Base-by-base conservation (phyloP, 2,888 invertebrate species). In the Lepidochrysops patricia region DNA sequence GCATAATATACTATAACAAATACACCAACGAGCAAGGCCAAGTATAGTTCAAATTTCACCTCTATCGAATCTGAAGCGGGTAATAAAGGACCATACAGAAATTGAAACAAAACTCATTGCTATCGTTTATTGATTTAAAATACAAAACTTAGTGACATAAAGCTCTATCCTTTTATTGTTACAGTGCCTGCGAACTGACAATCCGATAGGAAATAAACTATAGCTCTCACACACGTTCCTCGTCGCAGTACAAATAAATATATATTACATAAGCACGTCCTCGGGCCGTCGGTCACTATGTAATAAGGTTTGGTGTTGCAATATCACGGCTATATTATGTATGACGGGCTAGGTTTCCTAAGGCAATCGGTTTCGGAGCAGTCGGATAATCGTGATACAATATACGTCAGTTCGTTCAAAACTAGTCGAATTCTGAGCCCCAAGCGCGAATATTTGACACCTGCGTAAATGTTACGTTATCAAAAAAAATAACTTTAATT, bases 51-150 rank as follows among this genome's bases (percentile, higher is more conserved):
- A n/a, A n/a, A n/a, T n/a, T n/a, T n/a, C n/a, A n/a, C n/a, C n/a
- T n/a, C n/a, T n/a, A n/a, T n/a, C n/a, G n/a, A 34, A 34, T n/a
- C 2, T 12, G 34, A 52, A 0, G 4, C 2, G 26, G 26, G 7
- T 7, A 26, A 29, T n/a, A 27, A 9, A 27, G 52, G 27, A 26
- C 29, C 50, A 56, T 57, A 52, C 56, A 58, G 61, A 61, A n/a
- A 76, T 69, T 68, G 72, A 67, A 70, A 62, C 58, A 63, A 50
- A 63, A 62, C 66, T 87, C 84, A 82, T 85, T 87, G 86, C 89
- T 89, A 89, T 89, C 85, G 86, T 89, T 89, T 89, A 89, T 88
- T 89, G 88, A 87, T 89, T 89, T 89, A 89, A 89, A 89, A 89
- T 89, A 89, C 89, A 89, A 89, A 89, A 89, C 88, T 88, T 89